Base-by-base conservation (phyloP, 1,140 invertebrate genomes). In the Agraylea sexmaculata region DNA sequence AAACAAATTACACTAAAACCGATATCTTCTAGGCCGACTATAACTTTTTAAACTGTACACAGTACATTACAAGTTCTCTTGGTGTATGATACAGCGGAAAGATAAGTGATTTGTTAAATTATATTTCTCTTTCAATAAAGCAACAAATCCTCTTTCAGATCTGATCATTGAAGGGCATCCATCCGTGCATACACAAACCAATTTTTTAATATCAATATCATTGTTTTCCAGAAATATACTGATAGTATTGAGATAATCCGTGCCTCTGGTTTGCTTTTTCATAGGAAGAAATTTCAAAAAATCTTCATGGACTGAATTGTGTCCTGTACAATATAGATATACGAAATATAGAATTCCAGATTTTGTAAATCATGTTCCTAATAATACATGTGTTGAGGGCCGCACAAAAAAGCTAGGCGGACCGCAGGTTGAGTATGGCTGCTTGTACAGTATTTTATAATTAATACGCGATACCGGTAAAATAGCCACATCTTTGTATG, bases 141-240 rank as follows among this genome's bases (percentile, higher is more conserved):
- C 8, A 49, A 49, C 29, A 42, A 50, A 48, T 42, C 46, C 49
- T 42, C 39, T 45, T 42, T 48, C 42, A 30, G 42, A 42, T 45
- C 46, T 46, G 34, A 37, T 48, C 45, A 50, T 43, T 39, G 46
- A 47, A 41, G 45, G 45, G 39, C 42, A 48, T 27, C 49, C 43
- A 49, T 49, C 46, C 34, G 43, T 49, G 42, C 46, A 49, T 16
- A 51, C 37, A 49, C 49, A 49, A 29, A 48, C 49, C 15, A 45
- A 37, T 51, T 51, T 51, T 49, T 46, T 38, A 18, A 46, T 46
- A 31, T 51, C 36, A 37, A 51, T 51, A 42, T 51, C 32, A 47
- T 45, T 47, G 18, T 50, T 32, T 39, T 51, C 44, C 39, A 49
- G 32, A 49, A 47, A 50, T 42, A 22, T 47, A 31, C 35, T 44